Conservation (phyloP, 2,113 vertebrate species). For the Melozone crissalis region DNA sequence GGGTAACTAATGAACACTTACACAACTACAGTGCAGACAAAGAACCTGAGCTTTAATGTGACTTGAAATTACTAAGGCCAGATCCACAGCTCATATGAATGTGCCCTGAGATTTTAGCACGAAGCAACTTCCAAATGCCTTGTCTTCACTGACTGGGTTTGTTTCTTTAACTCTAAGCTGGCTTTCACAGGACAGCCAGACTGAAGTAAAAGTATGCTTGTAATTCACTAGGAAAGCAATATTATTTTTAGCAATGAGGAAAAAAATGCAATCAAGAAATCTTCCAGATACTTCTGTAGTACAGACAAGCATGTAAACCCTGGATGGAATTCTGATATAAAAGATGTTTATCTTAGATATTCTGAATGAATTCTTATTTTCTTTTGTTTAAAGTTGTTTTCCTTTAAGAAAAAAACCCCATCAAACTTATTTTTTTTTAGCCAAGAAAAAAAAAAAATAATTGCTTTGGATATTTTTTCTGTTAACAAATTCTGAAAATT, state of each 20-base stretch:
- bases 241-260: not conserved
- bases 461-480: not conserved
- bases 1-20: not conserved
- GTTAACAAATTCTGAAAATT: not conserved
- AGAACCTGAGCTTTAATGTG: not conserved
- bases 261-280: not conserved
- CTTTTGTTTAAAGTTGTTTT: not conserved
- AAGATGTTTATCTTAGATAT: not conserved
- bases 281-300: not conserved
- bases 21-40: not conserved
- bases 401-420: not conserved
- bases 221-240: conserved; percentile 26
- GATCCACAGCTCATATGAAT: not conserved
- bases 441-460: not conserved
- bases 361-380: not conserved
- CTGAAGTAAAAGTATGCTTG: not conserved
- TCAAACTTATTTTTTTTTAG: not conserved
- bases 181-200: not conserved
- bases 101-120: not conserved
- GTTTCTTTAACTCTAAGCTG: conserved; percentile 5
- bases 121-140: not conserved
- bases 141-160: not conserved
- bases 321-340: not conserved
- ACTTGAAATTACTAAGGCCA: not conserved
- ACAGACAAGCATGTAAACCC: not conserved